Base-by-base conservation (phyloP, 53 echinoderm and acorn worm genomes). In the Patiria pectinifera region DNA sequence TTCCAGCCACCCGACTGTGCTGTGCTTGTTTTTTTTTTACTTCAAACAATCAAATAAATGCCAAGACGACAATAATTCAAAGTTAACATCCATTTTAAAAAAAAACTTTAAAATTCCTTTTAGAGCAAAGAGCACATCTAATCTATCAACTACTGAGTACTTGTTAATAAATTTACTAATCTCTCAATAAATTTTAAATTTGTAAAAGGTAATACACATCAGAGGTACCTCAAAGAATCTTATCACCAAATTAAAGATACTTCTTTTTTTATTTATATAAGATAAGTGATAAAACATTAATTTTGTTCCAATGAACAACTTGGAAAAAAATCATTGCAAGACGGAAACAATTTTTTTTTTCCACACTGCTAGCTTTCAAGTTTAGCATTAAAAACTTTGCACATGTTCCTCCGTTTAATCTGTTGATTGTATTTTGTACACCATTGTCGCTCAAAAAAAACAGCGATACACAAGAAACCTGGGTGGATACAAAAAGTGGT, bases 231-330 rank as follows among this genome's bases (percentile, higher is more conserved):
- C 24, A 16, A 24, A 74, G 74, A 74, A 23, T 23, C 18, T 74
- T 74, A 4, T 74, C 22, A 74, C 74, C 74, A 74, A 18, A 74
- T 74, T 15, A 22, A 16, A 22, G 22, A 23, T 23, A n/a, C 35
- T 35, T 35, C 3, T 15, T 16, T 70, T 70, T 21, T 2, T 45
- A 35, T 11, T 78, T 11, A 78, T 7, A 18, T 35, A 25, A 78
- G 82, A 49, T 49, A 82, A 82, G 21, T 22, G 58, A 82, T 60
- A 82, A 60, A 82, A 82, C 13, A 82, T 82, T 22, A 82, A 3
- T 8, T 58, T 82, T 82, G 6, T 15, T 58, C 23, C 83, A 82
- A 5, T 23, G 80, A 79, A 79, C 14, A 14, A 66, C 13, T 45
- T 76, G 14, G 14, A 35, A 7, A 44, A 79, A 45, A 79, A n/a